phyloP scores from a whole-genome alignment of 2,888 invertebrate genomes.

The Sisyra terminalis region DNA sequence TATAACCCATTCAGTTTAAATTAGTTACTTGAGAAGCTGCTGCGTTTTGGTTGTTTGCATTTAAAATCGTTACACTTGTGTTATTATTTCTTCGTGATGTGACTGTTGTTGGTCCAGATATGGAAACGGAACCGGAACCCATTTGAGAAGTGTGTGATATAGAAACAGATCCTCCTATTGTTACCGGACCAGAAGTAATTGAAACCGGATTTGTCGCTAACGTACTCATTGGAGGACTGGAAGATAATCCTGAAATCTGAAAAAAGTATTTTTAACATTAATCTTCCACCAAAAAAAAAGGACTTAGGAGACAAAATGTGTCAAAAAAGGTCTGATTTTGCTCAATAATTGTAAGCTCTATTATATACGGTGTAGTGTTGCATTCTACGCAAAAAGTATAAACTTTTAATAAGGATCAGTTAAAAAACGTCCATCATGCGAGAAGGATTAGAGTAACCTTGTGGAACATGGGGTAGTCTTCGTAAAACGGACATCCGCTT shows the following conservation, averaged over 20 bases:
- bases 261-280: background rate
- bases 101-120: slow-evolving; percentile 44
- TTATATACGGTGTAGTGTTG: too few relatives aligned
- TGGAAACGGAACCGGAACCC: slow-evolving; percentile 28
- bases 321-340: too few relatives aligned
- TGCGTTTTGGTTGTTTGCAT: slow-evolving; percentile 26
- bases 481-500: too few relatives aligned
- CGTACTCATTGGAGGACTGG: slow-evolving; percentile 3
- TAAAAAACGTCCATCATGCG: too few relatives aligned
- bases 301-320: background rate
- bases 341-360: too few relatives aligned
- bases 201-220: slow-evolving; percentile 18
- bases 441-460: too few relatives aligned
- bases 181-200: slow-evolving; percentile 22
- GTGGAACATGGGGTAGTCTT: too few relatives aligned
- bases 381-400: too few relatives aligned
- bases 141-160: slow-evolving; percentile 23
- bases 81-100: slow-evolving; percentile 41
- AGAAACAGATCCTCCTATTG: slow-evolving; percentile 5
- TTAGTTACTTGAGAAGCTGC: background rate
- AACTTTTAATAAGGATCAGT: too few relatives aligned
- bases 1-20: too few relatives aligned
- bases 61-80: slow-evolving; percentile 62
- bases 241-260: slow-evolving; percentile 6
- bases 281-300: background rate